Evolutionary conservation across 2,113 vertebrate species (phyloP).

Genomic region (Felis catus): F.catus_Fca126_mat1.0 CM031412.1:46490001-46490500

Average conservation of each 20-base stretch:
- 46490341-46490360: not conserved
- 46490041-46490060: not conserved
- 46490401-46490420: not conserved
- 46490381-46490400: not conserved
- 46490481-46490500: not conserved
- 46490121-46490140: not conserved
- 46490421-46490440: not conserved
- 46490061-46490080: not conserved
- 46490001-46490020: not conserved
- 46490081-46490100: not conserved
- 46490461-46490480: not conserved
- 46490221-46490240: not conserved
- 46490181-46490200: not conserved
- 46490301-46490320: not conserved
- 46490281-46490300: not conserved
- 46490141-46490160: not conserved
- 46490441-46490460: not conserved
- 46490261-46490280: not conserved
- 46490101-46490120: not conserved
- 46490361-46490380: not conserved
- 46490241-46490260: not conserved
- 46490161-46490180: not conserved
- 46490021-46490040: not conserved
- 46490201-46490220: not conserved
- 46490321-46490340: not conserved